These are phyloP conservation scores for Sebastes trivittatus DNA, from an alignment of 2,797 vertebrate genomes.

Conservation along the genomic window DNA sequence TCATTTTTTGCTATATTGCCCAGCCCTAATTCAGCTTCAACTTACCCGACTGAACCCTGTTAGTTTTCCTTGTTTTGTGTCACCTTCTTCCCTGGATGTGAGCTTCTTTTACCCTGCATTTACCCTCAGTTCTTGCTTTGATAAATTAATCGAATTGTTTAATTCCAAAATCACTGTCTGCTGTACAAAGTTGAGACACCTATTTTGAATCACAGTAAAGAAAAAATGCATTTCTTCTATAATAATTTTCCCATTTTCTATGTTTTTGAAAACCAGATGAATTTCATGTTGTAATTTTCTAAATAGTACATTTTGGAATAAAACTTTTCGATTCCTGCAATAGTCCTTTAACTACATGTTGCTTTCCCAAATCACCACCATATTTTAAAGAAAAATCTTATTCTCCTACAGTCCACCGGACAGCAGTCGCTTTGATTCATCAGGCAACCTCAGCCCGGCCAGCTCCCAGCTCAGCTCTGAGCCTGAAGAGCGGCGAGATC, in stretches of 20 bases:
- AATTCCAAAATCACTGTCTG: constrained; percentile 10
- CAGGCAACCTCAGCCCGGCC: constrained; percentile 90
- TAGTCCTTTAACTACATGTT: background rate
- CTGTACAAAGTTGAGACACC: background rate
- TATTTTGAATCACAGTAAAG: background rate
- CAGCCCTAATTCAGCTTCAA: background rate
- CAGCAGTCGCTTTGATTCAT: constrained; percentile 91
- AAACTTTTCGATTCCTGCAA: background rate
- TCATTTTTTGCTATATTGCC: too few species aligned
- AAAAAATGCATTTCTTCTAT: background rate
- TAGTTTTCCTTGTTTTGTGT: constrained; percentile 4
- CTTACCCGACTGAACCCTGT: background rate
- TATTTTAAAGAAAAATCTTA: constrained; percentile 9
- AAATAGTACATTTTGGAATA: constrained; percentile 20
- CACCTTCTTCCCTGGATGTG: background rate
- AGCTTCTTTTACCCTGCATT: background rate
- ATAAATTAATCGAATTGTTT: background rate
- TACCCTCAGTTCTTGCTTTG: background rate
- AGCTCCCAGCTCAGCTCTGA: constrained; percentile 92
- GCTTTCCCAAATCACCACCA: background rate
- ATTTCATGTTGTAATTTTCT: background rate
- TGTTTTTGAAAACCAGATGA: background rate
- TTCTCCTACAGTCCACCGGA: constrained; percentile 84
- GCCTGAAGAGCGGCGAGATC: constrained; percentile 84
- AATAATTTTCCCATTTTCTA: background rate